Evolutionary conservation across 2,888 invertebrate species (phyloP), one percentile per base, ranked within the genome.

Genomic region (Muscina levida): DNA sequence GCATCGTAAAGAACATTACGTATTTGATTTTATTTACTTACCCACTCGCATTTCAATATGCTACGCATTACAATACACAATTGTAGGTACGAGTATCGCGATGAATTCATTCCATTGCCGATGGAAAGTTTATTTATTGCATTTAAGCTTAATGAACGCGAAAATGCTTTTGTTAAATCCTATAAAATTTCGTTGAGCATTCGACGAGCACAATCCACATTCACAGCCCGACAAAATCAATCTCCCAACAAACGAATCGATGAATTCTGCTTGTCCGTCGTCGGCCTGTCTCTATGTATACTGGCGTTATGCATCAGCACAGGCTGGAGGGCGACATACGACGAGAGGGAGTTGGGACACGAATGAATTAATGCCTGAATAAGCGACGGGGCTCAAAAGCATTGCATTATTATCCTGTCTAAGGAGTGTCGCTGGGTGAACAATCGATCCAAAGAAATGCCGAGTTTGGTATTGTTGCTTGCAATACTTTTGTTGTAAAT

Each of bases 81-180:
- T n/a, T n/a, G n/a, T n/a, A n/a, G n/a, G n/a, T n/a, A n/a, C n/a
- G n/a, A n/a, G n/a, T n/a, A n/a, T n/a, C n/a, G n/a, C n/a, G n/a
- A n/a, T n/a, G n/a, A n/a, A n/a, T n/a, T 62, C 42, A 46, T 75
- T 71, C 48, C 46, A 59, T 62, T 57, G 51, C 71, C 37, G 24
- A 72, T 31, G 59, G 62, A 75, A 62, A 42, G 79, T 75, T 72
- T 79, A 79, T 79, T 79, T 68, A 72, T 79, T 53, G 72, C 75
- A 79, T 72, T 79, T 70, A 65, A 79, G 79, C 76, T 79, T 76
- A 79, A 76, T 79, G 76, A 79, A 76, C 57, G 72, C 48, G 68
- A 76, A 76, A 79, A 79, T 76, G 42, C 70, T 76, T 79, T 72
- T 70, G 67, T 72, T 76, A 79, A 76, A 66, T 72, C 76, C 57